Conservation (phyloP, 2,113 vertebrate species). For the Recurvirostra avosetta region DNA sequence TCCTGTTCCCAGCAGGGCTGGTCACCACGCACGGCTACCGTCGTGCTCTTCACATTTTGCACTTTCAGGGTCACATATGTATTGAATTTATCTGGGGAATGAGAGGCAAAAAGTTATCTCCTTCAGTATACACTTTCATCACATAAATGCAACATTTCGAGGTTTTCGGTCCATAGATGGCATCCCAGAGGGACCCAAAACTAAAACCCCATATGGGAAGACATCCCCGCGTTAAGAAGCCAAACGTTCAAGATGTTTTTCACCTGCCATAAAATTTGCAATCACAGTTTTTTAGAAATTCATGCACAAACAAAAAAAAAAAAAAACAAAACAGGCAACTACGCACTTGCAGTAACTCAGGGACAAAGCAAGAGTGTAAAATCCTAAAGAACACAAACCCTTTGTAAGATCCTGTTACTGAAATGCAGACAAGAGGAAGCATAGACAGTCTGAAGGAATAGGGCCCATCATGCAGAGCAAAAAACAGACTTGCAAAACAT, state of each 20-base stretch:
- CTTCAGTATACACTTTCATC: background rate
- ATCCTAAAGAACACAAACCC: background rate
- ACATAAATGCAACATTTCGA: background rate
- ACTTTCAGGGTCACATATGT: constrained; percentile 94
- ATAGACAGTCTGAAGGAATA: background rate
- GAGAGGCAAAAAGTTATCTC: background rate
- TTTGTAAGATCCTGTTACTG: background rate
- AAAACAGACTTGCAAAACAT: background rate
- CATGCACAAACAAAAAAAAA: background rate
- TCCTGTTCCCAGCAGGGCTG: constrained; percentile 96
- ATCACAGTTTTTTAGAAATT: background rate
- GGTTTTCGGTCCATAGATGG: background rate
- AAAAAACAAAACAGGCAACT: background rate
- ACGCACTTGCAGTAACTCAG: background rate
- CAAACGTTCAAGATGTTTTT: background rate
- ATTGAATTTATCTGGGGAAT: constrained; percentile 89
- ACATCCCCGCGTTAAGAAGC: background rate
- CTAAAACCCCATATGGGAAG: background rate
- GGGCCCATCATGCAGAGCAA: background rate
- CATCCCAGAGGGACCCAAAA: background rate
- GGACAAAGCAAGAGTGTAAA: background rate
- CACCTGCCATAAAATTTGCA: background rate
- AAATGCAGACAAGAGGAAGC: background rate
- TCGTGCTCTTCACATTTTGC: constrained; percentile 97
- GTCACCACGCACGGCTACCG: constrained; percentile 87